Percentiles rank a stretch among this genome's conserved stretches.
Conservation (phyloP, 1,140 invertebrate genomes). For the Drosophila guanche region DNA sequence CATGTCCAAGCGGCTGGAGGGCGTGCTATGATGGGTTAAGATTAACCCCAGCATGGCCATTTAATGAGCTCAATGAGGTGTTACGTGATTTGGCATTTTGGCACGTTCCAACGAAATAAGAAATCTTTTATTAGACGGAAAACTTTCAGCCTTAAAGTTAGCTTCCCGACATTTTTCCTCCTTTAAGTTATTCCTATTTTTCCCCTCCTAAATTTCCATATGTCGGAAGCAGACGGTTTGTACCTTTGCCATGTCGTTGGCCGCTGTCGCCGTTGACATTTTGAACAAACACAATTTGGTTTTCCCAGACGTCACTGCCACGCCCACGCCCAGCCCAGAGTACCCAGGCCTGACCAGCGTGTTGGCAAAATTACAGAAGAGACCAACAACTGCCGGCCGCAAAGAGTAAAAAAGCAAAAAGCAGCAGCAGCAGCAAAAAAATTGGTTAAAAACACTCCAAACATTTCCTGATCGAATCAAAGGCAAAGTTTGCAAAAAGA, state of each 20-base stretch:
- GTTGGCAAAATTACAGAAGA: slow-evolving; percentile 64
- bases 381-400: slow-evolving; percentile 23
- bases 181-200: background rate
- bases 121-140: slow-evolving; percentile 17
- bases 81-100: slow-evolving; percentile 65
- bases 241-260: slow-evolving; percentile 72
- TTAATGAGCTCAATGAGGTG: slow-evolving; percentile 73
- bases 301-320: slow-evolving; percentile 27
- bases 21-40: background rate
- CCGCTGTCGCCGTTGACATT: slow-evolving; percentile 38
- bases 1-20: background rate
- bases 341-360: slow-evolving; percentile 7
- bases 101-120: slow-evolving; percentile 36
- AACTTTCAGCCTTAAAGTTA: slow-evolving; percentile 25
- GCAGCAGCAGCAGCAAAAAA: background rate
- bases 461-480: slow-evolving; percentile 79
- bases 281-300: slow-evolving; percentile 68
- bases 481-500: slow-evolving; percentile 57
- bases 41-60: slow-evolving; percentile 52
- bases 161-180: slow-evolving; percentile 4
- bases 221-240: slow-evolving; percentile 18
- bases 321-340: background rate
- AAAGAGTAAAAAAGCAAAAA: slow-evolving; percentile 16
- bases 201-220: slow-evolving; percentile 28
- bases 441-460: slow-evolving; percentile 42